These are phyloP conservation scores for Rhodinocichla rosea DNA, from an alignment of 2,113 vertebrate genomes.

Conservation along the genomic window DNA sequence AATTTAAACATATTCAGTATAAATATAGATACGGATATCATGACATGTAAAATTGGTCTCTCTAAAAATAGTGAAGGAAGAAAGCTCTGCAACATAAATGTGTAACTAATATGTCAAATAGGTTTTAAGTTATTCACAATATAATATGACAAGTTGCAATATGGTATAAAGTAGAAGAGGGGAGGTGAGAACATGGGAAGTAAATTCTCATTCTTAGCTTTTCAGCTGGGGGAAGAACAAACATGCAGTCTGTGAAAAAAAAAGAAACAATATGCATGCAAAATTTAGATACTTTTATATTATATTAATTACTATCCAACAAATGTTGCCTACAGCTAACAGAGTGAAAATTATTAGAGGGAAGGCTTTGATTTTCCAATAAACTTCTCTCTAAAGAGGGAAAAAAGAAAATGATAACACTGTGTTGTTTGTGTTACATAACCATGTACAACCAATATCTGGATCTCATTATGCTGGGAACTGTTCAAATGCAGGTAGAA, in stretches of 20 bases:
- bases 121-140: slow-evolving; percentile 10
- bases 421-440: not conserved
- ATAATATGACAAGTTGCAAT: slow-evolving; percentile 41
- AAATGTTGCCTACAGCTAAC: slow-evolving; percentile 52
- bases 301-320: slow-evolving; percentile 39
- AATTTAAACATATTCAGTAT: not conserved
- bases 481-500: slow-evolving; percentile 19
- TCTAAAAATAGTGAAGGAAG: slow-evolving; percentile 23
- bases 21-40: not conserved
- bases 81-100: not conserved
- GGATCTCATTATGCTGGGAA: not conserved
- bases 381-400: not conserved
- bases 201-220: slow-evolving; percentile 30
- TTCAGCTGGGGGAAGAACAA: slow-evolving; percentile 8
- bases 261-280: slow-evolving; percentile 42
- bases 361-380: slow-evolving; percentile 53
- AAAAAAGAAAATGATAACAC: slow-evolving; percentile 10
- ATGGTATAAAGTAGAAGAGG: not conserved
- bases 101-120: slow-evolving; percentile 17
- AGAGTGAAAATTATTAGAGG: not conserved
- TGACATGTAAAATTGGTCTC: not conserved
- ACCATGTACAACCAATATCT: not conserved
- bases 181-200: slow-evolving; percentile 4
- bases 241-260: not conserved
- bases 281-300: slow-evolving; percentile 34